phyloP scores from a whole-genome alignment of 2,888 invertebrate species.

The Hyposoter dolosus region DNA sequence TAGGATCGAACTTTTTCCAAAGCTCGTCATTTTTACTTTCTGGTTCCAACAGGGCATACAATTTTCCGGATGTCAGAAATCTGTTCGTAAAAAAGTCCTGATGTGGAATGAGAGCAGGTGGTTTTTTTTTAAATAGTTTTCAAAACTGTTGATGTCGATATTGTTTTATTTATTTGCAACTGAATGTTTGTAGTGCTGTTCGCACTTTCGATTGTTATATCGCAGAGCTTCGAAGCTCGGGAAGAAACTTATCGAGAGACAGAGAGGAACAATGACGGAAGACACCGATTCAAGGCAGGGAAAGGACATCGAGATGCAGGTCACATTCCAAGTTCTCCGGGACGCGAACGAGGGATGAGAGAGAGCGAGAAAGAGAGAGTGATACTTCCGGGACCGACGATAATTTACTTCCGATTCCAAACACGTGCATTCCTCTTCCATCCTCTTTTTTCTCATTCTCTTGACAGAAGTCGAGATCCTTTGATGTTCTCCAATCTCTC shows the following conservation, averaged over 20 bases:
- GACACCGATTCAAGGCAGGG: slow-evolving; percentile 7
- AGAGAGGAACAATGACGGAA: not conserved
- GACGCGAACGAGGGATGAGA: slow-evolving; percentile 8
- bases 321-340: slow-evolving; percentile 52
- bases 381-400: slow-evolving; percentile 68
- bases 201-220: slow-evolving; percentile 15
- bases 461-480: slow-evolving; percentile 26
- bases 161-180: slow-evolving; percentile 6
- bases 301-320: slow-evolving; percentile 47
- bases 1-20: not conserved
- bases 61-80: slow-evolving; percentile 8
- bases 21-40: not conserved
- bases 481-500: slow-evolving; percentile 63
- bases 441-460: slow-evolving; percentile 32
- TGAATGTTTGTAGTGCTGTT: not conserved
- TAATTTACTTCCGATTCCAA: slow-evolving; percentile 72
- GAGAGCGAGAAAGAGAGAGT: slow-evolving; percentile 31
- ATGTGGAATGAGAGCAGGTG: not conserved
- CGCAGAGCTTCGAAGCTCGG: slow-evolving; percentile 21
- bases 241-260: not conserved
- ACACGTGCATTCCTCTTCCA: slow-evolving; percentile 62
- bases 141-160: not conserved
- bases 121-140: not conserved
- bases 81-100: slow-evolving; percentile 2
- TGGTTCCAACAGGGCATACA: not conserved